Base-by-base conservation (phyloP, 2,113 vertebrate genomes). In the Prionailurus bengalensis region DNA sequence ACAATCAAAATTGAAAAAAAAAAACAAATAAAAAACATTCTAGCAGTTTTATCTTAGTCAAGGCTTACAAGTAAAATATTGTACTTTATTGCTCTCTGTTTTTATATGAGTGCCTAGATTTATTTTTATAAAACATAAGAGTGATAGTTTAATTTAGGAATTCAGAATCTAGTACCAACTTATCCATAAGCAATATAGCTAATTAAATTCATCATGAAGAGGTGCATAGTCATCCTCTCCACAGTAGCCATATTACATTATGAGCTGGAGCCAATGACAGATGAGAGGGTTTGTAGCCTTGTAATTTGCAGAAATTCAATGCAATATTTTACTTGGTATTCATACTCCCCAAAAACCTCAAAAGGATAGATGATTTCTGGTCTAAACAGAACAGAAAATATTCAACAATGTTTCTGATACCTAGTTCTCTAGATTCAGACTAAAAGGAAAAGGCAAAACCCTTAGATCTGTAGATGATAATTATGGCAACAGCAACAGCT, bases 101-200 rank as follows among this genome's bases (percentile, higher is more conserved):
- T 90, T 2, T 39, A 29, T 81, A 61, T 25, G 29, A 95, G 85
- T 61, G 6, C n/a, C 53, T 88, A 45, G 23, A 68, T 93, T 88
- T 96, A 66, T 53, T 93, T 97, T 92, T 89, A 80, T 92, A 90
- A 92, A 96, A 80, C 45, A 58, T 61, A 86, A 89, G 53, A 82
- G 23, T 76, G 58, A 53, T 7, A 86, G 10, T 1, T 74, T 95
- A 70, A 58, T 90, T 95, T 80, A 73, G 25, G n/a, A 87, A 90
- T 82, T 90, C n/a, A 86, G 39, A 95, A 61, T 53, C 71, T 70
- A 82, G 14, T 66, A 71, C 7, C 19, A 21, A 7, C 76, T 87
- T 78, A 74, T 66, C 42, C 58, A 42, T 45, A 76, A 51, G 4
- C 21, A 15, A 25, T 79, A 9, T 33, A 74, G 39, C 85, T 68